Evolutionary conservation across 2,888 invertebrate genomes (phyloP), one percentile per base, ranked within the genome.

Genomic region (Adela reaumurella): DNA sequence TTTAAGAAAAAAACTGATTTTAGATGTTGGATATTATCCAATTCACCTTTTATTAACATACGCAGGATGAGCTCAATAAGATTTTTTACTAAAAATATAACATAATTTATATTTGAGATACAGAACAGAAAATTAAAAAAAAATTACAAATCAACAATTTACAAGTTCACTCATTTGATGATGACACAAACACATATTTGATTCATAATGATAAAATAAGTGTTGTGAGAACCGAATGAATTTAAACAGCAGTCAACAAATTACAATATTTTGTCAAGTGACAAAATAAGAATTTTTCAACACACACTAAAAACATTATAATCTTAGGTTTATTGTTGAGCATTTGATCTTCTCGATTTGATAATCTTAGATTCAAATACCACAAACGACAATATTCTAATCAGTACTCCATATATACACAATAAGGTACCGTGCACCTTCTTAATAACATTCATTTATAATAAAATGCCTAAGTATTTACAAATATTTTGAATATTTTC

Each of bases 71-170:
- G 5, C 5, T 8, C 8, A 24, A 59, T 56, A 63, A 65, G 64
- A 65, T 65, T 64, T 59, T 59, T 58, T 57, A 65, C 63, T 60
- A 65, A 63, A 61, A 62, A 19, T 17, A 20, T 63, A 63, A 54
- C 49, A 59, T 64, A 67, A 59, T 62, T 59, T 14, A 17, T 16
- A 4, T 5, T 42, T 14, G 17, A 42, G 4, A n/a, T 14, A 42
- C 16, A 42, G 17, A 4, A 17, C 42, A 3, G 16, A 8, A 14
- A 29, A 17, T 42, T 42, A 42, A 3, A 16, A 4, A 42, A 4
- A 42, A 4, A 24, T 24, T 24, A 24, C 8, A 24, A 24, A 60
- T 62, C 58, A 60, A 61, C 63, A 62, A 62, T 57, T 57, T 53
- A 46, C 49, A 54, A 51, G 52, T 5, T 3, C 42, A 17, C 17